Percentiles rank a stretch among this genome's conserved stretches.
phyloP scores from a whole-genome alignment of 2,113 vertebrate species.

The Psittacula cyanocephala region DNA sequence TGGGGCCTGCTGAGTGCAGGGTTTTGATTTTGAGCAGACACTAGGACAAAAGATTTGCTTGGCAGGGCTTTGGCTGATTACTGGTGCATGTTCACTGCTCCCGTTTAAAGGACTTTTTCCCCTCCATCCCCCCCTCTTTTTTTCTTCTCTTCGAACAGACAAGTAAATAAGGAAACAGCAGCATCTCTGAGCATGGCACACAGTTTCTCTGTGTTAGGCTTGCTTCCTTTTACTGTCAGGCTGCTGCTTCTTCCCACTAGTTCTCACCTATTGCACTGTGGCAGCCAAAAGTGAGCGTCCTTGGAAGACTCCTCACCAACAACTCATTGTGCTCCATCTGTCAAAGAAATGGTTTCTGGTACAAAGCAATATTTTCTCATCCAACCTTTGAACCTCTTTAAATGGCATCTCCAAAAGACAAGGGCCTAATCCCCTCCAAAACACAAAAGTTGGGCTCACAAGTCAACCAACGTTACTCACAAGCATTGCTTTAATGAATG shows the following conservation, averaged over 20 bases:
- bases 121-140: too few relatives aligned
- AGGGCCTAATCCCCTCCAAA: background rate
- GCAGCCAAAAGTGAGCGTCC: background rate
- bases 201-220: background rate
- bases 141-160: background rate
- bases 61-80: slow-evolving; percentile 72
- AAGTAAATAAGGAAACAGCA: background rate
- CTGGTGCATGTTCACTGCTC: slow-evolving; percentile 47
- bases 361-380: background rate
- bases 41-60: slow-evolving; percentile 84
- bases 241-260: background rate
- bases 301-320: background rate
- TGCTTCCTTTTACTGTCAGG: background rate
- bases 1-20: slow-evolving; percentile 79
- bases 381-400: background rate
- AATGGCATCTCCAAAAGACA: background rate
- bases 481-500: fast-evolving
- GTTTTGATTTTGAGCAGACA: slow-evolving; percentile 75
- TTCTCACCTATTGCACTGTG: background rate
- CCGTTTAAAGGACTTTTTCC: slow-evolving; percentile 14
- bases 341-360: background rate
- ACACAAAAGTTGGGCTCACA: fast-evolving
- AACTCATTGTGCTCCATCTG: background rate
- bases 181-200: background rate
- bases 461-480: fast-evolving